Evolutionary conservation across 37 sponge, comb jelly and placozoan species (phyloP).

Genomic region (Tethya wilhelma): DNA sequence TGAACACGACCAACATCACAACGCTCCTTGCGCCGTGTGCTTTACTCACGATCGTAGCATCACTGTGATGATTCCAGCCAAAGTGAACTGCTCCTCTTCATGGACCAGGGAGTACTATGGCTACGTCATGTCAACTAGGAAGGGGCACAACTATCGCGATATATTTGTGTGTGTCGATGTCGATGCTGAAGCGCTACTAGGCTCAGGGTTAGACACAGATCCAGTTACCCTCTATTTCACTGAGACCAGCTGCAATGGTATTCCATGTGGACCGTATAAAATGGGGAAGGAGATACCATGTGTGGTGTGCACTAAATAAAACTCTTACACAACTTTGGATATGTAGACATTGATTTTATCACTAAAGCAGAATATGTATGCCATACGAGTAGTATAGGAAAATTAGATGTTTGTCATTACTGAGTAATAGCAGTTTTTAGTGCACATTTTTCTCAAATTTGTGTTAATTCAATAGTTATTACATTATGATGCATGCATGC

Average conservation of each 20-base stretch:
- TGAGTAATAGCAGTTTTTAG: too few relatives aligned
- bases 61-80: conserved; percentile 43
- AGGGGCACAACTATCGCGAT: neutral
- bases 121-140: conserved; percentile 17
- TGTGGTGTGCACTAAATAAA: conserved; percentile 66
- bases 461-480: too few relatives aligned
- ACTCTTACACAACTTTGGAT: too few relatives aligned
- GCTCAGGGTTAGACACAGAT: conserved; percentile 5
- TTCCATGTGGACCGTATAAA: conserved; percentile 52
- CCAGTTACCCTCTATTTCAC: conserved; percentile 28
- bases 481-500: too few relatives aligned
- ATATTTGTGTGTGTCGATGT: conserved; percentile 51
- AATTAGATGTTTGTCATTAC: too few relatives aligned
- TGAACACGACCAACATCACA: neutral
- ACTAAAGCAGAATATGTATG: too few relatives aligned
- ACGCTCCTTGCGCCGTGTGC: conserved; percentile 58
- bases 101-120: conserved; percentile 65
- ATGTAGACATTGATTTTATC: too few relatives aligned
- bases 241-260: conserved; percentile 36
- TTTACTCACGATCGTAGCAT: conserved; percentile 12
- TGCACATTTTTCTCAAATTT: too few relatives aligned
- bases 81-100: conserved; percentile 16
- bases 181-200: conserved; percentile 28
- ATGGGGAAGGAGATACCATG: conserved; percentile 46
- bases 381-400: too few relatives aligned